A percentile compares a stretch with the other conserved stretches of the same genome.
Conservation (phyloP, 2,797 vertebrate genomes). For the Melanotaenia trifasciata region DNA sequence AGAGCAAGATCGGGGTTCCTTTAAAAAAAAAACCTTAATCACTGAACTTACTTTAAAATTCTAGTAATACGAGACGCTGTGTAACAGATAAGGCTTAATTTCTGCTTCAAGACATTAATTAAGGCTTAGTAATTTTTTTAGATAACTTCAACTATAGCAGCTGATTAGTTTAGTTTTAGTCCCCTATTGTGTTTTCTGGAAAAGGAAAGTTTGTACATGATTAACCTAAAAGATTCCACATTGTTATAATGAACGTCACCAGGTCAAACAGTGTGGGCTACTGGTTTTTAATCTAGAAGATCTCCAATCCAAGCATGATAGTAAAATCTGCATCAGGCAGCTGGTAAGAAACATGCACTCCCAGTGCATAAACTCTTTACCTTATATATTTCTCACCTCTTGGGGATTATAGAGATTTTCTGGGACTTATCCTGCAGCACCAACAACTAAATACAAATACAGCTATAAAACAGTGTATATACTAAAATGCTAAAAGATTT, state of each 20-base stretch:
- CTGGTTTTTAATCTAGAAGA: background rate
- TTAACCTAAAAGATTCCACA: background rate
- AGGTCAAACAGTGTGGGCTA: background rate
- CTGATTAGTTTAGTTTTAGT: background rate
- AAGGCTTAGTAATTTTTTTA: too few relatives aligned
- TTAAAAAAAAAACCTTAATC: slow-evolving; percentile 20
- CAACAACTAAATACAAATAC: background rate
- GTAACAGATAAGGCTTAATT: too few relatives aligned
- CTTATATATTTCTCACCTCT: background rate
- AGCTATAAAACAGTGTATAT: background rate
- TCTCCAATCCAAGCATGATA: background rate
- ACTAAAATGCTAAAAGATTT: too few relatives aligned
- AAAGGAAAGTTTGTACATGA: background rate
- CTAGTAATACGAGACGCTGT: background rate
- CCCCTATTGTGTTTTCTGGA: background rate
- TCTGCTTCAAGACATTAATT: too few relatives aligned
- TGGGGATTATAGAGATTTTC: background rate
- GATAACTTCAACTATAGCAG: too few relatives aligned
- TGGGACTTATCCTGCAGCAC: background rate
- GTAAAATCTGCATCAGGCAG: background rate
- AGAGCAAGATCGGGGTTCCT: slow-evolving; percentile 16
- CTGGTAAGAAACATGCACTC: background rate
- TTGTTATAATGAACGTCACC: background rate
- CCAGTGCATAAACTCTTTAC: background rate
- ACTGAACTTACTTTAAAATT: slow-evolving; percentile 16